Conservation (phyloP, 2,113 vertebrate species). For the Ibidorhyncha struthersii region DNA sequence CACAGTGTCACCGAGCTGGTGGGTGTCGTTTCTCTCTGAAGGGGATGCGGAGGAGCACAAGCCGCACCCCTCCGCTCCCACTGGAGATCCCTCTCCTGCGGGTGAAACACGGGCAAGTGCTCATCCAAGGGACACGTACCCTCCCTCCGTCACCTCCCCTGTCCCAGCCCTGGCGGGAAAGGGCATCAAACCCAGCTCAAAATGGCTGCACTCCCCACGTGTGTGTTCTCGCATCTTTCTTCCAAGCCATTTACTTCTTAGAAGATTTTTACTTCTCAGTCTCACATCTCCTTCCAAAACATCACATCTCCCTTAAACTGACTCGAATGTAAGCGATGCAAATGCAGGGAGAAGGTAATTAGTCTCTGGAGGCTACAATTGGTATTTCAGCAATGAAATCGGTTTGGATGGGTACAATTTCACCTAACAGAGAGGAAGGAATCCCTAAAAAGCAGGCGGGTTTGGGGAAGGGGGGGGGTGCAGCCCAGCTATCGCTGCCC, state of each 20-base stretch:
- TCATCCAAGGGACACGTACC: neutral
- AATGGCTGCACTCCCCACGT: accelerated
- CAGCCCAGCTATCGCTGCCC: neutral
- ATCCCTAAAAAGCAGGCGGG: neutral
- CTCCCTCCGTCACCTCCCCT: neutral
- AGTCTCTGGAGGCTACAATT: slow-evolving; percentile 10
- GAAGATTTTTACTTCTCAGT: neutral
- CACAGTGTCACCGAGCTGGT: neutral
- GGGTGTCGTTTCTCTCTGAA: neutral
- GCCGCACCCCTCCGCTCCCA: neutral
- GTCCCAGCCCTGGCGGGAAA: neutral
- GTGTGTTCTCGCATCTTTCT: neutral
- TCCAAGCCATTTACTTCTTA: neutral
- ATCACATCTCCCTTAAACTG: neutral
- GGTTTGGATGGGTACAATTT: neutral
- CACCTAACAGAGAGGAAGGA: neutral
- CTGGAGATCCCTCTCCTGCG: neutral
- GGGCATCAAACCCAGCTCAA: neutral
- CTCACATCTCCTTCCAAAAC: slow-evolving; percentile 2
- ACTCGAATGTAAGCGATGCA: neutral
- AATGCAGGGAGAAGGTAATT: slow-evolving; percentile 47
- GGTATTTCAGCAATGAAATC: neutral
- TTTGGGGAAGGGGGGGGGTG: neutral
- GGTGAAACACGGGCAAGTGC: accelerated
- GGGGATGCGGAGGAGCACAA: neutral